Conservation (phyloP, 2,797 vertebrate species). For the Hemibagrus guttatus region DNA sequence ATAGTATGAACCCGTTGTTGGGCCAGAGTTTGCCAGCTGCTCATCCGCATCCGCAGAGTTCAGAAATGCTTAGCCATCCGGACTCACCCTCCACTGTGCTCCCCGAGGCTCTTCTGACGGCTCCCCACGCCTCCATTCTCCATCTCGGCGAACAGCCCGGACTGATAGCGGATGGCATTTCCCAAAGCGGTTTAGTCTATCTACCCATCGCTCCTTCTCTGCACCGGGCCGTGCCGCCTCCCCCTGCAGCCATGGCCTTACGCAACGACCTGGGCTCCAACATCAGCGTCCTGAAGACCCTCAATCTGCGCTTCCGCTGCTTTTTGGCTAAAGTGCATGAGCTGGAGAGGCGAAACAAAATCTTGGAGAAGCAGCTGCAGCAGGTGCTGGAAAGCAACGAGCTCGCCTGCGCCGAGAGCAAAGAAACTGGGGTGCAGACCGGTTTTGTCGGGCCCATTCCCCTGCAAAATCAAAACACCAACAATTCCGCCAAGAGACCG, state of each 20-base stretch:
- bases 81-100: constrained; percentile 76
- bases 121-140: constrained; percentile 64
- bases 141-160: constrained; percentile 66
- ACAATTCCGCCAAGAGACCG: constrained; percentile 75
- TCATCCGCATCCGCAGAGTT: constrained; percentile 76
- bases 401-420: constrained; percentile 67
- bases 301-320: constrained; percentile 93
- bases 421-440: constrained; percentile 87
- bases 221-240: constrained; percentile 67
- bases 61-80: constrained; percentile 67
- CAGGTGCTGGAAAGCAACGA: constrained; percentile 83
- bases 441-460: constrained; percentile 82
- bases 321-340: constrained; percentile 97
- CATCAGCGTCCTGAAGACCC: constrained; percentile 94
- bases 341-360: constrained; percentile 91
- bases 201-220: constrained; percentile 59
- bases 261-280: constrained; percentile 96
- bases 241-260: constrained; percentile 87
- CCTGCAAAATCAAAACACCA: constrained; percentile 75
- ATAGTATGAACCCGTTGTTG: constrained; percentile 92
- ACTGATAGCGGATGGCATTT: constrained; percentile 45
- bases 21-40: constrained; percentile 81
- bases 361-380: constrained; percentile 93
- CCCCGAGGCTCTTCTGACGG: constrained; percentile 66
- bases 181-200: constrained; percentile 39